A percentile compares a stretch with the other conserved stretches of the same genome.
phyloP scores from a whole-genome alignment of 2,113 vertebrate genomes.

The Paedocypris sp. region DNA sequence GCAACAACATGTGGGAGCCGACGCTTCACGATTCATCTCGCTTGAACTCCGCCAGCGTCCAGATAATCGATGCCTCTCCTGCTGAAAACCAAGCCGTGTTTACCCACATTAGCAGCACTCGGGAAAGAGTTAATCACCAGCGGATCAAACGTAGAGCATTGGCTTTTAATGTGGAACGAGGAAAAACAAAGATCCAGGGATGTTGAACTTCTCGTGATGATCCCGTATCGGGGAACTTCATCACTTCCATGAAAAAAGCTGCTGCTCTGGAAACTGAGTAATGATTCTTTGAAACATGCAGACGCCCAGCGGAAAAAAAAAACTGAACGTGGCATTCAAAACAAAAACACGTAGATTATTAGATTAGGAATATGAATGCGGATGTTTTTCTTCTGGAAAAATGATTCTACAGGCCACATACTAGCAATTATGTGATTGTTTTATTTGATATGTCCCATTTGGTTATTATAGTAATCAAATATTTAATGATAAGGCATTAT shows the following conservation, averaged over 20 bases:
- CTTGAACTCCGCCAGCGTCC: neutral
- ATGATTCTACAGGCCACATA: too few relatives aligned
- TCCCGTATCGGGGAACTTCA: neutral
- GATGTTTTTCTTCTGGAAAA: too few relatives aligned
- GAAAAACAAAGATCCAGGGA: conserved; percentile 1
- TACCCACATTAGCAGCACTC: neutral
- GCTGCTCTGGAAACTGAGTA: neutral
- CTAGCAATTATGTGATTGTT: too few relatives aligned
- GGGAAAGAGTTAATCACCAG: neutral
- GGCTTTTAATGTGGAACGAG: neutral
- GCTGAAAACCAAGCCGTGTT: neutral
- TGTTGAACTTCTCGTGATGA: neutral
- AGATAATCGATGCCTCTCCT: neutral
- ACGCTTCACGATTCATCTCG: neutral
- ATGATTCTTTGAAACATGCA: neutral
- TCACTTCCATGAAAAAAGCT: conserved; percentile 8
- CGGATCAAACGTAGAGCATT: neutral
- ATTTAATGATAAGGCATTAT: too few relatives aligned
- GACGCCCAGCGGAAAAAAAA: neutral
- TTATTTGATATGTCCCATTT: too few relatives aligned
- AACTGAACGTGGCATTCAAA: neutral
- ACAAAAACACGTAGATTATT: neutral
- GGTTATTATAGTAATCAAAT: too few relatives aligned
- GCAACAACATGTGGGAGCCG: neutral
- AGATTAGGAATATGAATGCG: too few relatives aligned